phyloP scores from a whole-genome alignment of 1,140 invertebrate species.

The Phymorhynchus buccinoides region DNA sequence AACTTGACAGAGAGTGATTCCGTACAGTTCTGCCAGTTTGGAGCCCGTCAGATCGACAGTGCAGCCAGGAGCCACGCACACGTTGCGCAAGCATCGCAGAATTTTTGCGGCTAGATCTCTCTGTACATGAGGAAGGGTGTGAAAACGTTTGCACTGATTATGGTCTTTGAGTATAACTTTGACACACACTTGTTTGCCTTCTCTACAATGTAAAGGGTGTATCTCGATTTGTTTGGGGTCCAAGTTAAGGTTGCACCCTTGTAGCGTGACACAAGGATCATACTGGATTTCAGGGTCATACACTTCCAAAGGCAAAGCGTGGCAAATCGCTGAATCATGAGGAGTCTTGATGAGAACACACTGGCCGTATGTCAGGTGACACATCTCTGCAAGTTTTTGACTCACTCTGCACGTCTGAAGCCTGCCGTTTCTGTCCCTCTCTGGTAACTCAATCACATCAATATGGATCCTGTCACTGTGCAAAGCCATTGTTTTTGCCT shows the following conservation, averaged over 20 bases:
- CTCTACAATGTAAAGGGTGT: background rate
- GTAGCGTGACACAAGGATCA: conserved; percentile 19
- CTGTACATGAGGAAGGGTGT: background rate
- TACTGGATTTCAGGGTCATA: background rate
- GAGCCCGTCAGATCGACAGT: conserved; percentile 48
- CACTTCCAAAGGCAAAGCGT: background rate
- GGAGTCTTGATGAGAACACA: background rate
- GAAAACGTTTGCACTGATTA: background rate
- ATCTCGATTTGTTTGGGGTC: background rate
- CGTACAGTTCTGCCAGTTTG: conserved; percentile 52
- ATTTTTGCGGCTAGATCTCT: conserved; percentile 47
- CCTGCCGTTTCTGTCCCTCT: background rate
- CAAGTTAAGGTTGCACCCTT: background rate
- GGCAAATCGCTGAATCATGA: background rate
- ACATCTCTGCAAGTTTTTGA: background rate
- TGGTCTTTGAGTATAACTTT: conserved; percentile 28
- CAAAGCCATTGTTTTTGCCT: background rate
- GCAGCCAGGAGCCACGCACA: conserved; percentile 48
- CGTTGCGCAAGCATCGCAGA: conserved; percentile 49
- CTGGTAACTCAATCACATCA: background rate
- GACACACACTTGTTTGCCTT: conserved; percentile 13
- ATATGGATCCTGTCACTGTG: background rate
- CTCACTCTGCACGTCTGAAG: conserved; percentile 17
- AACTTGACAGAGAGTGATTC: conserved; percentile 53
- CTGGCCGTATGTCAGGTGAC: background rate